Base-by-base conservation (phyloP, 2,888 invertebrate genomes). In the Meliscaeva auricollis region DNA sequence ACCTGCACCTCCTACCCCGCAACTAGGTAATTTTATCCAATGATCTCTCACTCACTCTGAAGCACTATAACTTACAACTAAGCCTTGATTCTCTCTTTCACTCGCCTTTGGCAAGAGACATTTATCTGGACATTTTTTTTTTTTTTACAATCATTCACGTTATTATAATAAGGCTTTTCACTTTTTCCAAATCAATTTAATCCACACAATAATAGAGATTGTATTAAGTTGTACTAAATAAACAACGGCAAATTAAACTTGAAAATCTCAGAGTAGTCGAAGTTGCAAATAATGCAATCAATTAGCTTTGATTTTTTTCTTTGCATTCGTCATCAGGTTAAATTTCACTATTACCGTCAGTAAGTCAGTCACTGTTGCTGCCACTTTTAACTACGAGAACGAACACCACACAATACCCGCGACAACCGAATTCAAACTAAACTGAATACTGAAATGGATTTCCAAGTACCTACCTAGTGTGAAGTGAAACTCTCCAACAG, bases 341-440 rank as follows among this genome's bases (percentile, higher is more conserved):
- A 84, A 68, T 81, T 81, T 80, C 81, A 85, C 85, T 77, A 75
- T 85, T 76, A 69, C 81, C 46, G 62, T 73, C 26, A 30, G 30
- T 30, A 30, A 52, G 9, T 30, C 60, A 46, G 48, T 41, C 30
- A 60, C 56, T 50, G 2, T 8, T 52, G 60, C 54, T 68, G 62
- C 68, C 56, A 85, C 68, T 62, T 69, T 74, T 44, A 38, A 17
- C 46, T 46, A 73, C 72, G 69, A 20, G 48, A 74, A 70, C 58
- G 41, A 80, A 79, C 74, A 41, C 73, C 56, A 77, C 48, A 77
- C 77, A 69, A 26, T 69, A 64, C 48, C 17, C 62, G 35, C 81
- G 81, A 64, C 60, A 77, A 81, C 69, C 81, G 81, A 85, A 81
- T 76, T 81, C 76, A 85, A 81, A 85, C 85, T 85, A 79, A 85